phyloP scores from a whole-genome alignment of 2,113 vertebrate species.

The Ardeotis arabs region DNA sequence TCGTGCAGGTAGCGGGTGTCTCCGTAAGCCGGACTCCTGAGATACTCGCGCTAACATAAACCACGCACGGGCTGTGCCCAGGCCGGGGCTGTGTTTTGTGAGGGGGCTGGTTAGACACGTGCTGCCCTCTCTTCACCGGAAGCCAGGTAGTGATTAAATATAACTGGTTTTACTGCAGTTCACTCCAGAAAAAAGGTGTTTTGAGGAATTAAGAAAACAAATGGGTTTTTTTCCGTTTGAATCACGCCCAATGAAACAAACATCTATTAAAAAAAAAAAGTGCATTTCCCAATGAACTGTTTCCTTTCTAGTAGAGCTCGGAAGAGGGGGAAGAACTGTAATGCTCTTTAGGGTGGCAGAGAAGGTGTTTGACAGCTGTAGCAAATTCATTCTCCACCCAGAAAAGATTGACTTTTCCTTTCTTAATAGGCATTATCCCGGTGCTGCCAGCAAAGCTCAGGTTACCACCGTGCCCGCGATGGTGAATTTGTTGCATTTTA shows the following conservation, averaged over 20 bases:
- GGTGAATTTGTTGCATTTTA: neutral
- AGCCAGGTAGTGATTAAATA: neutral
- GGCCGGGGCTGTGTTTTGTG: neutral
- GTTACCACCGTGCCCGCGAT: fast-evolving
- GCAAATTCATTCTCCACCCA: neutral
- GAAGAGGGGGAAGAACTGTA: neutral
- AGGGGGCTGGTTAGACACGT: neutral
- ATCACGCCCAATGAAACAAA: neutral
- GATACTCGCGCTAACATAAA: neutral
- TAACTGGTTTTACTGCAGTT: neutral
- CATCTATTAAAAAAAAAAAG: neutral
- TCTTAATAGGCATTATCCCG: neutral
- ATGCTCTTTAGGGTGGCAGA: neutral
- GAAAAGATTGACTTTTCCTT: neutral
- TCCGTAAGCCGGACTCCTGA: conserved; percentile 77
- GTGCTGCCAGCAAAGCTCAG: neutral
- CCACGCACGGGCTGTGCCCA: neutral
- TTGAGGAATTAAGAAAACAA: neutral
- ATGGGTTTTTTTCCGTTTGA: neutral
- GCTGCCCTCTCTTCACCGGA: neutral
- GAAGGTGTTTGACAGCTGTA: neutral
- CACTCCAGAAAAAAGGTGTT: neutral
- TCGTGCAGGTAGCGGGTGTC: conserved; percentile 69
- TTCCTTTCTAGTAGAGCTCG: neutral
- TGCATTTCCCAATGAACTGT: neutral